Evolutionary conservation across 2,888 invertebrate genomes (phyloP), one percentile per base, ranked within the genome.

Genomic region (Ichneumoninae sp.): DNA sequence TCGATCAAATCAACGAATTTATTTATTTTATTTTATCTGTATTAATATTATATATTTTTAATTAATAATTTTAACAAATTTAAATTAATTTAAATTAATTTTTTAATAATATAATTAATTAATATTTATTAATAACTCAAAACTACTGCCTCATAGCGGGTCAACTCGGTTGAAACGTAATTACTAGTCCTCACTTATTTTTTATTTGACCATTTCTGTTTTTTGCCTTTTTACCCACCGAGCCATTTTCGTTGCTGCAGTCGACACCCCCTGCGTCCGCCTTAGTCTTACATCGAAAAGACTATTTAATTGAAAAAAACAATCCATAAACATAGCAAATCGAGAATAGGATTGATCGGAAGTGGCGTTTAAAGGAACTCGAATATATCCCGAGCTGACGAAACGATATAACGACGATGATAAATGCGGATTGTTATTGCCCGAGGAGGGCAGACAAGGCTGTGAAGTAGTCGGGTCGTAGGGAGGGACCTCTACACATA

Each of bases 371-470:
- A 44, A 33, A 10, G n/a, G 60, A 73, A 60, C 8, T 8, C 3
- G 47, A 54, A 33, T 52, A 13, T 60, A 44, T n/a, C n/a, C 22
- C 36, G 5, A 50, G 33, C 50, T 71, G 26, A 63, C 30, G 26
- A 73, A 83, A 71, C 26, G 70, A 79, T 70, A 40, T 10, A 71
- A 66, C 44, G 47, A 75, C 47, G 74, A 79, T 66, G 83, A 79
- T 83, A 66, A 79, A 79, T 70, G 79, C 54, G 30, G 63, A 65
- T 13, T 73, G 66, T 16, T 47, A 47, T 47, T 57, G 66, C 36
- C 57, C 44, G 66, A 50, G 66, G 47, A 66, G 65, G 77, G 13
- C 40, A 44, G 66, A 44, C 65, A 65, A 79, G 78, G 63, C 70
- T 78, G 47, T 22, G 52, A 63, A 73, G 60, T 68, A 44, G 68